Evolutionary conservation across 1,140 invertebrate genomes (phyloP), one percentile per base, ranked within the genome.

Genomic region (Pachyrhynchus sulphureomaculatus): DNA sequence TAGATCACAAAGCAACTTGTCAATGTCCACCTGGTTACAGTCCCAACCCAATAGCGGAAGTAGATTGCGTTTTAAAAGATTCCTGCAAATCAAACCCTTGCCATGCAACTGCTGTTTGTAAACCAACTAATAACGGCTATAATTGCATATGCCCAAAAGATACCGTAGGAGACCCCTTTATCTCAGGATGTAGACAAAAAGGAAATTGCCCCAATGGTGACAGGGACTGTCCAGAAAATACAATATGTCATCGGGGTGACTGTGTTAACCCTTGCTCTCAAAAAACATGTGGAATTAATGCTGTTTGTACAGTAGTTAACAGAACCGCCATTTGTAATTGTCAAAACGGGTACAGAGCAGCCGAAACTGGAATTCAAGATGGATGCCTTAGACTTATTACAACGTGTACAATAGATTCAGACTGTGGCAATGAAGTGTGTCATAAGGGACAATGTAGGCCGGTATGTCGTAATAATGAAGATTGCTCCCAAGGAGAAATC

Each of bases 361-460:
- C 80, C 1, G 73, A 77, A 0, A 82, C 84, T 12, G 80, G 83
- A 37, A 79, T 84, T 6, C 81, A 84, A 58, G 82, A 86, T 51
- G 88, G 87, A 1, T 96, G 93, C 71, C 83, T 88, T 4, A 83
- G 92, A 61, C 79, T 80, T 26, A 77, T 84, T 2, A 80, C 81
- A 29, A 74, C 77, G 18, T 96, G 92, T 71, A 67, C 66, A 0
- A 80, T 77, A n/a, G 91, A 94, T 74, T 67, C 80, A 5, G 90
- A 95, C 53, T 96, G 92, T 71, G 80, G 82, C 15, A 86, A 85
- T 51, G 86, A 87, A 58, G 78, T 90, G 39, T 96, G 93, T 73
- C 81, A 88, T 8, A 87, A 90, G 70, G 88, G 88, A 23, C 88
- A 93, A 72, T 96, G 93, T 71, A 86, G 88, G 77, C 85, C 88